Base-by-base conservation (phyloP, 1,140 invertebrate species). In the Pseudomyrmex gracilis region DNA sequence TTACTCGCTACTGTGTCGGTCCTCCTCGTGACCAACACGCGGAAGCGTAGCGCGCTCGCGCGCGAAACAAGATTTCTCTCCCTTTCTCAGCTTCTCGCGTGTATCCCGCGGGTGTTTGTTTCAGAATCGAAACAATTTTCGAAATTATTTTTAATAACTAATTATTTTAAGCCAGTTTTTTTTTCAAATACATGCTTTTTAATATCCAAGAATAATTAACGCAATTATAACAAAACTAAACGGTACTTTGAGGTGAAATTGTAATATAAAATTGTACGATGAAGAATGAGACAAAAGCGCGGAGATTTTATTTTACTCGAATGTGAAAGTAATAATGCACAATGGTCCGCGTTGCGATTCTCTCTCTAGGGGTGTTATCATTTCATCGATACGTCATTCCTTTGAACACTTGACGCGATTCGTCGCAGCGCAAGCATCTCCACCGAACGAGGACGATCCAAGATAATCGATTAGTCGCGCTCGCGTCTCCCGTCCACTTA, bases 401-500 rank as follows among this genome's bases (percentile, higher is more conserved):
- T 86, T 61, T n/a, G 43, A 22, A 82, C 77, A 53, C 53, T 87
- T 66, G 47, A 43, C 53, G 71, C 57, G 58, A 61, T 45, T 73
- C 13, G 17, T 55, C 70, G 22, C 66, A 20, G 53, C 34, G 85
- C 58, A 49, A 57, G 53, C 82, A 53, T 82, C 17, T 34, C 34
- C 5, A 17, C 8, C 53, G 73, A 87, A 78, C 71, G 87, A 76
- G 86, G 83, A 90, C 85, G 86, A 90, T 90, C 87, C 58, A 77
- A 67, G 86, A 88, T 87, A 88, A 92, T 92, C 90, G 83, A 92
- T 92, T 91, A 22, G 87, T 45, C 83, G 66, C 87, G 90, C 87
- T 90, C 86, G 86, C 88, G 90, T 91, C 89, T 90, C 89, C 66
- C 88, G 77, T 89, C 91, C 91, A 91, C 90, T 93, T 92, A 91